Conservation (phyloP, 2,113 vertebrate genomes). For the Baryphthengus martii region DNA sequence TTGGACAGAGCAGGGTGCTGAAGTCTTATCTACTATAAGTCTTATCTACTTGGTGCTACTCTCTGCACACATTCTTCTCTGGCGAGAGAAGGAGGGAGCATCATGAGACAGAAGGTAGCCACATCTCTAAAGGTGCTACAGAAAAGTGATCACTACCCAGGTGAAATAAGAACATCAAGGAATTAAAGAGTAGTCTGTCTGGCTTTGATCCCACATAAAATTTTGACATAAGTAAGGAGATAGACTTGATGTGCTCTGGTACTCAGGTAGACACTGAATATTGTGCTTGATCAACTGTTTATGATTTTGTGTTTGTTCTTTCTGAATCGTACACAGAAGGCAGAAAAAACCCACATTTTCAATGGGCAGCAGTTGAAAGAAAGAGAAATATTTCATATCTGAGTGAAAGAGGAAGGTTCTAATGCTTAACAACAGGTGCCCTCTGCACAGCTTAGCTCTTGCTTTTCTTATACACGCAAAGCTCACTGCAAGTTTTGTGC, state of each 20-base stretch:
- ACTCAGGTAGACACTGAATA: not conserved
- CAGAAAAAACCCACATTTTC: not conserved
- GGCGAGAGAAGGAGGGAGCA: not conserved
- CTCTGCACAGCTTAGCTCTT: not conserved
- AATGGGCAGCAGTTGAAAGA: not conserved
- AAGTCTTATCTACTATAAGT: no score
- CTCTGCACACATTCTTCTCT: not conserved
- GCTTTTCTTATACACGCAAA: not conserved
- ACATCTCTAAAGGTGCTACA: not conserved
- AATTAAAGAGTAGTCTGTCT: not conserved
- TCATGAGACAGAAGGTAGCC: not conserved
- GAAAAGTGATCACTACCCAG: not conserved
- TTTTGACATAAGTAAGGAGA: not conserved
- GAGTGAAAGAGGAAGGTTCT: not conserved
- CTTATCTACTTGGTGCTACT: no score
- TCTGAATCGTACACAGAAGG: not conserved
- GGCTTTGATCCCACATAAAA: not conserved
- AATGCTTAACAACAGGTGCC: not conserved
- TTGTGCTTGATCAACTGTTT: not conserved
- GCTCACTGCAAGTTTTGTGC: not conserved
- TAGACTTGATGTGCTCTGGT: not conserved
- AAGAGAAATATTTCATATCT: slow-evolving; percentile 13
- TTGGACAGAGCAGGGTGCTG: not conserved
- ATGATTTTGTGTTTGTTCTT: not conserved
- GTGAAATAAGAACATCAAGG: not conserved